phyloP scores from a whole-genome alignment of 2,888 invertebrate species.

The Stenolophus ochropezus region DNA sequence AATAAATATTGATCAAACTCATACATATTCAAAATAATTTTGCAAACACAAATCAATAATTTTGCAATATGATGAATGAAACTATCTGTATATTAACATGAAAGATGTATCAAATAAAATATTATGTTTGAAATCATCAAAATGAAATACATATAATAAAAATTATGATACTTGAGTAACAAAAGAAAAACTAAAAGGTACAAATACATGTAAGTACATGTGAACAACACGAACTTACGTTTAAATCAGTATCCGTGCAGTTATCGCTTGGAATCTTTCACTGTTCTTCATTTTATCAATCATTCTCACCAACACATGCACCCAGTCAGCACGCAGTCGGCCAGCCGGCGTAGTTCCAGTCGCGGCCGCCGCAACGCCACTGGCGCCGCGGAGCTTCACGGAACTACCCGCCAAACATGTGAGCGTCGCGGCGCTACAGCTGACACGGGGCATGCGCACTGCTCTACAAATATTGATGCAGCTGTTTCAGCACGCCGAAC shows the following conservation, averaged over 20 bases:
- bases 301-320: conserved; percentile 24
- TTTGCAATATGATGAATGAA: conserved; percentile 1
- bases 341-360: conserved; percentile 6
- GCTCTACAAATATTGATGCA: conserved; percentile 53
- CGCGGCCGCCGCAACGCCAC: conserved; percentile 14
- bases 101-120: neutral
- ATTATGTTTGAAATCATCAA: neutral
- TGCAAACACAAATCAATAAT: neutral
- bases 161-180: neutral
- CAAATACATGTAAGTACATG: neutral
- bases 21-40: conserved; percentile 16
- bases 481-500: neutral
- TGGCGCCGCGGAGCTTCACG: neutral
- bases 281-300: conserved; percentile 22
- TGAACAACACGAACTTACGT: neutral
- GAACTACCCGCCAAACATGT: conserved; percentile 8
- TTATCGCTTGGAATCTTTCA: neutral
- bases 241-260: neutral
- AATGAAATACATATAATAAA: neutral
- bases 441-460: conserved; percentile 25
- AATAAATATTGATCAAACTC: neutral
- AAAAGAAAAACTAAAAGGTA: neutral
- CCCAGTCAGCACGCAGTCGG: neutral
- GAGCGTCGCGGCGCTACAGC: conserved; percentile 23
- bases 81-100: neutral